Evolutionary conservation across 2,797 vertebrate genomes (phyloP).

Genomic region (Myotis planiceps): DNA sequence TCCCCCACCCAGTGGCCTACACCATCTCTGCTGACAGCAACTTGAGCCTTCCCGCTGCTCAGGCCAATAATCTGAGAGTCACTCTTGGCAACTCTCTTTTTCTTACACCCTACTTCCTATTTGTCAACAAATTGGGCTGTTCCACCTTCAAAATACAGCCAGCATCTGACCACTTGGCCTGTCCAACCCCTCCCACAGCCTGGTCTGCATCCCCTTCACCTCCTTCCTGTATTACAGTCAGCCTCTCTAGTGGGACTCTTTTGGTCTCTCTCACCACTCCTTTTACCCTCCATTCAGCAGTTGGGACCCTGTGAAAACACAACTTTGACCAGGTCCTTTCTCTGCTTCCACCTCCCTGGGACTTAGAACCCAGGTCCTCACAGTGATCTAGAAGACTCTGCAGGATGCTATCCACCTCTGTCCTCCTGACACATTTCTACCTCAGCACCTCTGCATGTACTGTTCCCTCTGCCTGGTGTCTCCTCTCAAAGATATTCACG

Average conservation of each 20-base stretch:
- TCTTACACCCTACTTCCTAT: not conserved
- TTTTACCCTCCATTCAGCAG: not conserved
- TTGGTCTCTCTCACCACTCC: no score
- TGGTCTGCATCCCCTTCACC: fast-evolving
- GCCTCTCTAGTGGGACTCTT: not conserved
- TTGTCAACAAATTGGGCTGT: not conserved
- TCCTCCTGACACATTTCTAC: not conserved
- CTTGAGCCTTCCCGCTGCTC: not conserved
- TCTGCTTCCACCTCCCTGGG: not conserved
- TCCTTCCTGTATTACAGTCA: not conserved
- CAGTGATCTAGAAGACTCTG: not conserved
- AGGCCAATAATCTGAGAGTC: not conserved
- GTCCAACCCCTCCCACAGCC: not conserved
- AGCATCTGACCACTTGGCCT: not conserved
- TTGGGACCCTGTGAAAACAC: not conserved
- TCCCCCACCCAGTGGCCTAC: not conserved
- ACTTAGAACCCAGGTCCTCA: not conserved
- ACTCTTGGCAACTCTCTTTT: not conserved
- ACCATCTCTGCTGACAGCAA: not conserved
- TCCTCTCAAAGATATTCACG: not conserved
- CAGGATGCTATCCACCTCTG: not conserved
- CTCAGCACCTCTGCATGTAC: not conserved
- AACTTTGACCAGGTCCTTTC: not conserved
- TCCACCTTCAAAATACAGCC: not conserved
- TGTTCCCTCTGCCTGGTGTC: no score